Evolutionary conservation across 2,888 invertebrate species (phyloP), one percentile per base, ranked within the genome.

Genomic region (Ornithoptera priamus): DNA sequence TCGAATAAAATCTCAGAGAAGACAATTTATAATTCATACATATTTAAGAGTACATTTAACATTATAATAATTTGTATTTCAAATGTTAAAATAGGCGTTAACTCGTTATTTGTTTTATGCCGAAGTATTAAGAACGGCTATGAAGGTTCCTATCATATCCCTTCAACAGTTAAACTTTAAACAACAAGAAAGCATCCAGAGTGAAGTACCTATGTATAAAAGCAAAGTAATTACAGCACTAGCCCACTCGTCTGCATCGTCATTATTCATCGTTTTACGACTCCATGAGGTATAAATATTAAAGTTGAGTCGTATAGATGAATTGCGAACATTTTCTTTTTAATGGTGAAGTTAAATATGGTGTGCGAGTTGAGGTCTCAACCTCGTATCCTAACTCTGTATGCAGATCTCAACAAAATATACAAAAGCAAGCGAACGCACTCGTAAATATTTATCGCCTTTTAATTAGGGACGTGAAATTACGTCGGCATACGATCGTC

Each of bases 261-360:
- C 90, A 92, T 92, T 92, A 92, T 92, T 90, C 92, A 92, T 91
- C 90, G 86, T 88, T 92, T 92, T 92, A 92, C 90, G 92, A 91
- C 90, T 88, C 84, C 87, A 87, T 89, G 86, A 91, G 90, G 89
- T 92, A 92, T 92, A 92, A 92, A 92, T 92, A 91, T 91, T 90
- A 90, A 92, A 90, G 88, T 87, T 86, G 84, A 86, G 88, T 88
- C 89, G 90, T 92, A 90, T 91, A 91, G 90, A 88, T 87, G 89
- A 83, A 91, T 90, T 89, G 92, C 92, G 89, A 91, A 92, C 90
- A 91, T 92, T 91, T 92, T 86, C 88, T 89, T 91, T 91, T 92
- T 92, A 91, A 91, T 92, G 89, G 87, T 86, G 85, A 87, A 87
- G 85, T 86, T 89, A 89, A 91, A 91, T 87, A 89, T 85, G 87